phyloP scores from a whole-genome alignment of 2,888 invertebrate species.

The Portevinia maculata region DNA sequence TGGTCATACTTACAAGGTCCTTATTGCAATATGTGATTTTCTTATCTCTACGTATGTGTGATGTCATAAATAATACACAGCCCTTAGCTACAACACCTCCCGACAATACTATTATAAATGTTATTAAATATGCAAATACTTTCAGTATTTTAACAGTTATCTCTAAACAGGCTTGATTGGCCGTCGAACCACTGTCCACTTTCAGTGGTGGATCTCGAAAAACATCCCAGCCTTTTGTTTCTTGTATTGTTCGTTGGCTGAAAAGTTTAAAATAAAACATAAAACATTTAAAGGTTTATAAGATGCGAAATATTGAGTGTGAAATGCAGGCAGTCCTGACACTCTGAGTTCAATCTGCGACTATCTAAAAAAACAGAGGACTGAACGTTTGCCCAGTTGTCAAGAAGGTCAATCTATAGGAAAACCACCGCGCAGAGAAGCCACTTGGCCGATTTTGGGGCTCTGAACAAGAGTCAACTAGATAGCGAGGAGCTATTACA shows the following conservation, averaged over 20 bases:
- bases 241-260: conserved; percentile 92
- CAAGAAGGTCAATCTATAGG: no score
- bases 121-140: conserved; percentile 92
- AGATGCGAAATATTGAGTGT: no score
- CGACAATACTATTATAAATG: conserved; percentile 92
- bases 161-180: conserved; percentile 93
- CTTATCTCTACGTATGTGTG: conserved; percentile 91
- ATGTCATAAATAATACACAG: conserved; percentile 95
- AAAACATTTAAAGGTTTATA: no score
- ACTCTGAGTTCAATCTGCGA: no score
- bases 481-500: no score
- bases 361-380: no score
- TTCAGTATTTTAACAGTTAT: conserved; percentile 93
- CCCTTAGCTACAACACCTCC: conserved; percentile 95
- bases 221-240: conserved; percentile 98
- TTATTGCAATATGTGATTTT: conserved; percentile 92
- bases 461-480: no score
- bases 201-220: conserved; percentile 96
- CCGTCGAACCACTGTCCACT: conserved; percentile 94
- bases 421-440: no score
- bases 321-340: no score
- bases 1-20: conserved; percentile 87
- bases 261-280: no score
- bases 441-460: no score
- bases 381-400: no score